Percentiles rank a stretch among this genome's conserved stretches.
phyloP scores from a whole-genome alignment of 2,888 invertebrate genomes.

The Zootermopsis nevadensis region DNA sequence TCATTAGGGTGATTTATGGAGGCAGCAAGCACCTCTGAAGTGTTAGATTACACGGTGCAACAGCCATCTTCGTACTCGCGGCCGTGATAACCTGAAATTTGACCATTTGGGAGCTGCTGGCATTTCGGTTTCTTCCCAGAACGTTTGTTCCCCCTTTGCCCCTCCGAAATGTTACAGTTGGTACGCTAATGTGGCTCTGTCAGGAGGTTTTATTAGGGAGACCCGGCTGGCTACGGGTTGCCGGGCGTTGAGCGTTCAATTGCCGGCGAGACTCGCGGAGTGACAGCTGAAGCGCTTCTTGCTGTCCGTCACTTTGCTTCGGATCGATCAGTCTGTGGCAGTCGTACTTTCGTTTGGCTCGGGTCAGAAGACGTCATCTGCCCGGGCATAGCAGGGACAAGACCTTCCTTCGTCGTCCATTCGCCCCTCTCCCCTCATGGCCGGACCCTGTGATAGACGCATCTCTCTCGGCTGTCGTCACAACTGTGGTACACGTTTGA shows the following conservation, averaged over 20 bases:
- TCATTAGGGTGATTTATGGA: too few relatives aligned
- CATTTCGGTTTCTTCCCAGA: too few relatives aligned
- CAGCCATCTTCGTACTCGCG: too few relatives aligned
- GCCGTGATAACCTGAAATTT: too few relatives aligned
- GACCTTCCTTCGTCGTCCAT: neutral
- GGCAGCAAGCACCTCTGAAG: too few relatives aligned
- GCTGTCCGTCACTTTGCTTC: constrained; percentile 46
- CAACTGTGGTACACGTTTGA: neutral
- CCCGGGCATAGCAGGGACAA: constrained; percentile 43
- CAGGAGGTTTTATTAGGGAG: too few relatives aligned
- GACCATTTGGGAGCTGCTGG: too few relatives aligned
- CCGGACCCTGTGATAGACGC: constrained; percentile 25
- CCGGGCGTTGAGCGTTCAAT: constrained; percentile 25
- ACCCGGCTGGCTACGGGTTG: neutral
- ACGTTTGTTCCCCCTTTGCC: too few relatives aligned
- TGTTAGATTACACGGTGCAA: too few relatives aligned
- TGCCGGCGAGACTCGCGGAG: constrained; percentile 5
- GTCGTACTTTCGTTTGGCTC: constrained; percentile 55
- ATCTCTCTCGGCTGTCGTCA: constrained; percentile 1
- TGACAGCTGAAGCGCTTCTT: constrained; percentile 1
- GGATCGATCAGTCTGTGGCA: constrained; percentile 49
- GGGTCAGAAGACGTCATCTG: constrained; percentile 65
- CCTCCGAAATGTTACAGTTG: too few relatives aligned
- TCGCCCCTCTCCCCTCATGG: neutral
- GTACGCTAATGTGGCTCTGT: too few relatives aligned